Percentiles rank a stretch among this genome's conserved stretches.
phyloP scores from a whole-genome alignment of 2,797 vertebrate genomes.

The Cheirogaleus major region DNA sequence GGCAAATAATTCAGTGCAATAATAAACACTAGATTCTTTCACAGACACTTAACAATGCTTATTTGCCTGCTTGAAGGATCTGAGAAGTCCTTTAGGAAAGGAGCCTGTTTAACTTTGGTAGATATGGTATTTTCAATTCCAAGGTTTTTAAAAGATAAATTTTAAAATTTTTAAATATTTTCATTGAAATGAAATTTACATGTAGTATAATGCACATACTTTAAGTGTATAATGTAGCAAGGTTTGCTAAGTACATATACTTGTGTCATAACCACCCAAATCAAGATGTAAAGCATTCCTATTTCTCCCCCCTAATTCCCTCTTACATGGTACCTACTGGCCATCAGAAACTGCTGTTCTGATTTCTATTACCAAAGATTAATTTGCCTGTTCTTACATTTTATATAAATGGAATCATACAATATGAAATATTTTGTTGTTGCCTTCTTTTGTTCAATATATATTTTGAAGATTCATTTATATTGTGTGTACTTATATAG shows the following conservation, averaged over 20 bases:
- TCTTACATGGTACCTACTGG: neutral
- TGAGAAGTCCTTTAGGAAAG: neutral
- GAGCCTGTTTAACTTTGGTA: neutral
- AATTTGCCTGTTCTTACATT: neutral
- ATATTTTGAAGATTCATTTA: neutral
- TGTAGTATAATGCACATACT: neutral
- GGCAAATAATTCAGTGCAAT: slow-evolving; percentile 2
- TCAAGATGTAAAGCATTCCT: neutral
- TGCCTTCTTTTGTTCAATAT: neutral
- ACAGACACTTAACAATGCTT: neutral
- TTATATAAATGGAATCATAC: neutral
- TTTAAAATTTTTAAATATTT: neutral
- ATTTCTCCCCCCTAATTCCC: neutral
- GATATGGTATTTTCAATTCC: neutral
- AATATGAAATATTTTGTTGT: neutral
- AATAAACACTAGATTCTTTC: neutral
- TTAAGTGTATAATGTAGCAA: neutral
- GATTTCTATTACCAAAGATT: neutral
- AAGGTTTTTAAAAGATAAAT: neutral
- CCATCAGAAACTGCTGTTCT: neutral
- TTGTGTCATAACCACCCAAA: neutral
- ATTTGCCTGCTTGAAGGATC: neutral
- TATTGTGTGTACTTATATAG: neutral
- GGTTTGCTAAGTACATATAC: neutral
- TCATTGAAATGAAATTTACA: neutral